Conservation (phyloP, 1,140 invertebrate genomes). For the Aphelinus certus region DNA sequence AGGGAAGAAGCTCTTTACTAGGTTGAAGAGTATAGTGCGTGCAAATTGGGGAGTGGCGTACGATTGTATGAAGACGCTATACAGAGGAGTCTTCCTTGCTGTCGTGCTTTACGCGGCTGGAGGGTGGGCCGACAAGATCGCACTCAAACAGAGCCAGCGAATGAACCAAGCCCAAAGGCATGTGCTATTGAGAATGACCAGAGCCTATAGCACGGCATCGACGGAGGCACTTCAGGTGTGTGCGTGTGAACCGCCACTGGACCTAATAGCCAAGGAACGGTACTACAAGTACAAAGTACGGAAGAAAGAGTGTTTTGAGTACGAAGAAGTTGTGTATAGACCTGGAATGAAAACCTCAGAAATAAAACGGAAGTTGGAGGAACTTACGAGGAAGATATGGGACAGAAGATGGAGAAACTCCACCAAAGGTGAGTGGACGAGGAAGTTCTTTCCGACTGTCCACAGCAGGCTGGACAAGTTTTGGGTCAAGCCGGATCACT, state of each 20-base stretch:
- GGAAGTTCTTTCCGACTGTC: neutral
- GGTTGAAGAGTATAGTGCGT: constrained; percentile 17
- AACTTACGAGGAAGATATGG: constrained; percentile 9
- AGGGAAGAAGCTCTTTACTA: constrained; percentile 14
- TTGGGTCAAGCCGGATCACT: neutral
- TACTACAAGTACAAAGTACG: constrained; percentile 27
- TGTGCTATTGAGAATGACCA: constrained; percentile 42
- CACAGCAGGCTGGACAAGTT: neutral
- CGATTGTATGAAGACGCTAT: constrained; percentile 39
- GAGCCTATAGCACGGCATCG: constrained; percentile 45
- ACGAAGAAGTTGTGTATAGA: neutral
- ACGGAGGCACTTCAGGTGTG: constrained; percentile 38
- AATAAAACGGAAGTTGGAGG: no score
- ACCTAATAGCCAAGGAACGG: constrained; percentile 1
- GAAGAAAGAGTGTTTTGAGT: neutral
- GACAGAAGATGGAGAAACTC: neutral
- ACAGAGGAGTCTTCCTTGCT: constrained; percentile 44
- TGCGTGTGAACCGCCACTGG: constrained; percentile 25
- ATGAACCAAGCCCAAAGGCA: constrained; percentile 35
- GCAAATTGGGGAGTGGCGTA: constrained; percentile 40
- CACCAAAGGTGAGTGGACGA: neutral
- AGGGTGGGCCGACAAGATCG: constrained; percentile 42
- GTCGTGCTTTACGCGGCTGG: constrained; percentile 46
- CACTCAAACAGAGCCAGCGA: neutral
- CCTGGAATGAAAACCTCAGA: neutral